Evolutionary conservation across 2,797 vertebrate species (phyloP).

Genomic region (Antennarius maculatus): DNA sequence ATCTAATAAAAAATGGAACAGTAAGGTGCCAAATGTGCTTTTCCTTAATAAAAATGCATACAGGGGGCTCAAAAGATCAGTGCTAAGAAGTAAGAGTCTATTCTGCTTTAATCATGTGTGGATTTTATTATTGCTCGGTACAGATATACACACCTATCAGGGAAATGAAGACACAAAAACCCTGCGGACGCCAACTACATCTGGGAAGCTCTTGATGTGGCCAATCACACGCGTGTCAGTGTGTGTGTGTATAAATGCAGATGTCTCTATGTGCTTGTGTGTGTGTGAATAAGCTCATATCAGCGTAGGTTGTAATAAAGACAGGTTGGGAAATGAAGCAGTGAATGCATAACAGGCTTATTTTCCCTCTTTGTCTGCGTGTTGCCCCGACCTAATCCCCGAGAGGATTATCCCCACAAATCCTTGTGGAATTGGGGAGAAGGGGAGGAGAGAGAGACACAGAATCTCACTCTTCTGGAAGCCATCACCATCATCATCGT

Average conservation of each 20-base stretch:
- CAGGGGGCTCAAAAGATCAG: slow-evolving; percentile 81
- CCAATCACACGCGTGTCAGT: slow-evolving; percentile 73
- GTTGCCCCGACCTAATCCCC: slow-evolving; percentile 83
- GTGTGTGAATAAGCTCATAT: slow-evolving; percentile 75
- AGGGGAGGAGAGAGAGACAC: slow-evolving; percentile 59
- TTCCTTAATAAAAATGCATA: slow-evolving; percentile 83
- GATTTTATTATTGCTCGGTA: slow-evolving; percentile 80
- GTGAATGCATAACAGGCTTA: slow-evolving; percentile 84
- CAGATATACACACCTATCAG: slow-evolving; percentile 78
- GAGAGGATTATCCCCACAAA: slow-evolving; percentile 82
- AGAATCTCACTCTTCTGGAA: slow-evolving; percentile 67
- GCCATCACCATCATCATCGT: slow-evolving; percentile 69
- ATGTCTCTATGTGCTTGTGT: slow-evolving; percentile 57
- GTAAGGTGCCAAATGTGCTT: slow-evolving; percentile 73
- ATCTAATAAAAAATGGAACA: slow-evolving; percentile 75
- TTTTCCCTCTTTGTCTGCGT: slow-evolving; percentile 83
- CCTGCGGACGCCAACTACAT: slow-evolving; percentile 71
- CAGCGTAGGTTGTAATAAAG: slow-evolving; percentile 83
- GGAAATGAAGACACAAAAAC: slow-evolving; percentile 77
- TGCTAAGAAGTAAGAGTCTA: slow-evolving; percentile 78
- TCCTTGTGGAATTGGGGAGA: slow-evolving; percentile 81
- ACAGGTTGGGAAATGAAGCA: slow-evolving; percentile 84
- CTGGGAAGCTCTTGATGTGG: slow-evolving; percentile 80
- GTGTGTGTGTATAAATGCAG: slow-evolving; percentile 51
- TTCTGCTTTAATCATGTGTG: slow-evolving; percentile 83